These are phyloP conservation scores for Rhipidura dahli DNA, from an alignment of 2,113 vertebrate genomes.

Conservation along the genomic window DNA sequence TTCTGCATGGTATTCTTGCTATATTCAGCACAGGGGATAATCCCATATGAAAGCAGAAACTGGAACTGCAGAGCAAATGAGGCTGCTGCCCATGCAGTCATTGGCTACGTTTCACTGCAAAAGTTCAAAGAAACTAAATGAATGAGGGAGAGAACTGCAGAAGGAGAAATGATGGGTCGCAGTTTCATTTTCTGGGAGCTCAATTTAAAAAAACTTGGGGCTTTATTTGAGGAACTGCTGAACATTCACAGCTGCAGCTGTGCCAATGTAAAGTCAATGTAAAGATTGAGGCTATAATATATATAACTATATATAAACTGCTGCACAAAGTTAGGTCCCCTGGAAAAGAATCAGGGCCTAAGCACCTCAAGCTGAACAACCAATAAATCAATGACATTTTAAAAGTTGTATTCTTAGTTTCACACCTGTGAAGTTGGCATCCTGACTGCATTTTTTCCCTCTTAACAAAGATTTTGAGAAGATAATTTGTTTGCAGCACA, in stretches of 20 bases:
- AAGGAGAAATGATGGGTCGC: conserved; percentile 13
- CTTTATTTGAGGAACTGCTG: conserved; percentile 48
- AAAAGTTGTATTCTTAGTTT: background rate
- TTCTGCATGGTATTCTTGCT: background rate
- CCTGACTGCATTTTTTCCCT: background rate
- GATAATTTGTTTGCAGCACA: background rate
- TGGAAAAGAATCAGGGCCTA: background rate
- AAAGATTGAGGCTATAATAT: conserved; percentile 31
- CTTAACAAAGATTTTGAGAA: background rate
- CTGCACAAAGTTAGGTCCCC: background rate
- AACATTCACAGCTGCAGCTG: conserved; percentile 60
- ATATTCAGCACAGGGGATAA: background rate
- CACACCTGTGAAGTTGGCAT: background rate
- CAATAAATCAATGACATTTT: background rate
- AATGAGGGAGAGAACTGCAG: background rate
- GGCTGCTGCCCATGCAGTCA: background rate
- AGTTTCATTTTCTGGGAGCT: conserved; percentile 38
- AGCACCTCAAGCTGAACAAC: conserved; percentile 16
- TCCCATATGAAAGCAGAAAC: background rate
- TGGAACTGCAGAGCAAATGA: background rate
- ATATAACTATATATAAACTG: conserved; percentile 48
- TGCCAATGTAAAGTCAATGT: conserved; percentile 30
- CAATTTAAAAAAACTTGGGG: conserved; percentile 40
- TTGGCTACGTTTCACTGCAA: background rate
- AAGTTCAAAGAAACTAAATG: background rate